Evolutionary conservation across 2,888 invertebrate genomes (phyloP).

Genomic region (Lycophotia porphyrea): DNA sequence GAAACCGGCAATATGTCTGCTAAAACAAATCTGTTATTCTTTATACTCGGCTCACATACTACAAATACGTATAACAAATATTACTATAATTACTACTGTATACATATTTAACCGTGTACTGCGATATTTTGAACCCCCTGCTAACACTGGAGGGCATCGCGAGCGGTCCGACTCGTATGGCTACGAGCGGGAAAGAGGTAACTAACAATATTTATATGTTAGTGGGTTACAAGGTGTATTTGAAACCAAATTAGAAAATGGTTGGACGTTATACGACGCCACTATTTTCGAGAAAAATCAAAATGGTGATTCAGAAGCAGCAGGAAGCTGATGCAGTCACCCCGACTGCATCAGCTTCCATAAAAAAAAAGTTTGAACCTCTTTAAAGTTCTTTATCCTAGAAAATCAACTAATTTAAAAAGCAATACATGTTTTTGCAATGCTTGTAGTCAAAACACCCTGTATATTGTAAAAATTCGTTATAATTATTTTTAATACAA

Average conservation of each 20-base stretch:
- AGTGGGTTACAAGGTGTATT: neutral
- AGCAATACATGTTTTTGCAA: neutral
- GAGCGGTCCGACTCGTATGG: conserved; percentile 90
- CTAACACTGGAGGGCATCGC: conserved; percentile 84
- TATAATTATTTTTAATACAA: neutral
- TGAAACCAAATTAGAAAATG: neutral
- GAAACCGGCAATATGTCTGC: neutral
- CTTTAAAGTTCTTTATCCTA: neutral
- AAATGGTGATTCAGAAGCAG: neutral
- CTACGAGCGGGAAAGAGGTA: conserved; percentile 94
- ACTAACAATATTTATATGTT: conserved; percentile 68
- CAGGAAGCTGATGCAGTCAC: neutral
- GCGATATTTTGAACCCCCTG: conserved; percentile 83
- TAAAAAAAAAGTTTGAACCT: neutral
- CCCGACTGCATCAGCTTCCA: neutral
- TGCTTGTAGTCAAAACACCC: neutral
- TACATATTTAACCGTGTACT: conserved; percentile 77
- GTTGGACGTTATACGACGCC: neutral
- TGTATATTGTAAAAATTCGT: neutral
- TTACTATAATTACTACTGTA: neutral
- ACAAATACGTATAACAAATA: neutral
- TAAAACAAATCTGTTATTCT: neutral
- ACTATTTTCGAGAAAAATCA: neutral
- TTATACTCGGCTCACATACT: conserved; percentile 4
- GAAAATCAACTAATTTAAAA: neutral